Evolutionary conservation across 2,113 vertebrate species (phyloP).

Genomic region (Leptodactylus fuscus): DNA sequence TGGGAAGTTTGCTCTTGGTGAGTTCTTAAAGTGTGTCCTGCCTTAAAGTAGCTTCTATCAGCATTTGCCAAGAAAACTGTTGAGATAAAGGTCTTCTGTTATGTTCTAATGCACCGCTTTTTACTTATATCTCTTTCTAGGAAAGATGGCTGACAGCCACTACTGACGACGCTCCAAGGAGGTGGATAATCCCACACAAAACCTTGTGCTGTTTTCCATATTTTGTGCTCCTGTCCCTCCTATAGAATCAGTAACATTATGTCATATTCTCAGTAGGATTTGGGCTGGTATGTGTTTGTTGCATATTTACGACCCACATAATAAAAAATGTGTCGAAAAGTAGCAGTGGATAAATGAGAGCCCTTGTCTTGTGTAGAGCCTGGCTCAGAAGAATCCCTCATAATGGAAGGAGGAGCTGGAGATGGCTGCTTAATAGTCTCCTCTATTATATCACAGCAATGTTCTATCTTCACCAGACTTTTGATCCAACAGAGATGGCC

Average conservation of each 20-base stretch:
- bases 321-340: slow-evolving; percentile 13
- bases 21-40: no score
- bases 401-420: neutral
- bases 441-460: neutral
- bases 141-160: no score
- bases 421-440: neutral
- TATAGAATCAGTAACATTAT: neutral
- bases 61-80: no score
- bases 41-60: no score
- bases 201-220: neutral
- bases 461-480: neutral
- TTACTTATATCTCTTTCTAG: no score
- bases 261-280: neutral
- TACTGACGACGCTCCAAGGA: no score
- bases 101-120: no score
- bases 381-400: neutral
- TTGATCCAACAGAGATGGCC: neutral
- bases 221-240: no score
- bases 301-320: slow-evolving; percentile 23
- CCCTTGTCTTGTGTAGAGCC: neutral
- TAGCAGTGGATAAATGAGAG: neutral
- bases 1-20: no score
- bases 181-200: neutral
- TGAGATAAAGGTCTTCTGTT: no score
- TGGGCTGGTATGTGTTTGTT: neutral